Base-by-base conservation (phyloP, 2,797 vertebrate genomes). In the Enteromius paludinosus region DNA sequence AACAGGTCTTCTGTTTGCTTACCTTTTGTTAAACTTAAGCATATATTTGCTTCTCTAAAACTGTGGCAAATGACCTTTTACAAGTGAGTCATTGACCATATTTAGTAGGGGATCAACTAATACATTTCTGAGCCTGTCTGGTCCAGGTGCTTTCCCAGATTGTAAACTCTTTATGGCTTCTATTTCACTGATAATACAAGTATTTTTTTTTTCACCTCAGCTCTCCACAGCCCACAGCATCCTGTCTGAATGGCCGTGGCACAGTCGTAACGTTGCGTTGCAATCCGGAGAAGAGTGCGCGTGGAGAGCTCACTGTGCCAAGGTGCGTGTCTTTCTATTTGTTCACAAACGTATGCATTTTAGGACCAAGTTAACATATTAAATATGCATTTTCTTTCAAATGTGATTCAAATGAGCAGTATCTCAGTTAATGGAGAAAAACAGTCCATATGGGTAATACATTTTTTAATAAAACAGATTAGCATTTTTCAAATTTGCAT, bases 221-320 rank as follows among this genome's bases (percentile, higher is more conserved):
- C 80, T 98, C 97, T 83, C 95, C 96, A 18, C 94, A 96, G 78
- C 84, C 88, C 1, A 99, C 97, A 14, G 94, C 96, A 0, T 98
- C 97, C 8, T 99, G 97, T 86, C 92, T 96, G 83, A 95, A 92
- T 15, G 98, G 98, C 9, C 96, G 97, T 5, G 95, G 94, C 15
- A 92, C 96, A 23, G 96, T 97, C 85, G 94, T 99, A 89, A 95
- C 92, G 2, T 93, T 99, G 90, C 96, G 97, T 71, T 99, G 98
- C 87, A 95, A 95, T 87, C 96, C 96, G 41, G 89, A 91, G 66
- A 97, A 94, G 89, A 93, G 87, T 65, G 89, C 87, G 2, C 93
- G 94, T 74, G 97, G 97, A 82, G 92, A 96, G 72, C 96, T 98
- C 81, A 95, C 94, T 4, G 97, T 98, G 81, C 96, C 97, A 81